Evolutionary conservation across 2,888 invertebrate genomes (phyloP), one percentile per base, ranked within the genome.

Genomic region (Sialis lutaria): DNA sequence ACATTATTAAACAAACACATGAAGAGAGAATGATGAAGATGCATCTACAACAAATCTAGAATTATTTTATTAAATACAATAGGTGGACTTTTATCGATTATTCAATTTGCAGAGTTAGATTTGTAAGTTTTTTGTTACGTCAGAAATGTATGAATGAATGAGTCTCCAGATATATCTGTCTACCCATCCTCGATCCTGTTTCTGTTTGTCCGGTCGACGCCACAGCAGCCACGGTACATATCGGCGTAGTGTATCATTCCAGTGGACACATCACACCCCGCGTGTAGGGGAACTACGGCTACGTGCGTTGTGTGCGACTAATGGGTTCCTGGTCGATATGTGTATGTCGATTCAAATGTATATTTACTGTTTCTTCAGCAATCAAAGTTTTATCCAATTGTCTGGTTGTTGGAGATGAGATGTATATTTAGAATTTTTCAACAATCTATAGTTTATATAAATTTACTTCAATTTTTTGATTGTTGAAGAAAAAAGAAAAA

Each of bases 41-140:
- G 12, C 40, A 30, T 40, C 10, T 46, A 40, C 42, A 33, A 47
- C 47, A 47, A 47, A 47, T 47, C 40, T 47, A 47, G 47, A 47
- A 47, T 47, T 47, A 47, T 47, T 47, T 47, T 47, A 22, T 22
- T 22, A 22, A 22, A 22, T 47, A 47, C 47, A 47, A 47, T 47
- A 47, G 47, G 42, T 42, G 42, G 42, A 47, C 42, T 42, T 31
- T 42, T 40, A 46, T 40, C 40, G 32, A 40, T 33, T 33, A 33
- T 46, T 40, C 12, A 40, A 40, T 40, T 30, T 32, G 40, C 32
- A 40, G 42, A 47, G 42, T 31, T 42, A 47, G 35, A 42, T n/a
- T 47, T 42, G 42, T 22, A 41, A 34, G 33, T 47, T 42, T 42
- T 47, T 42, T 42, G 42, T 34, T 47, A 47, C 47, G 37, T 35